Evolutionary conservation across 2,888 invertebrate genomes (phyloP).

Genomic region (Drosophila pegasa): DNA sequence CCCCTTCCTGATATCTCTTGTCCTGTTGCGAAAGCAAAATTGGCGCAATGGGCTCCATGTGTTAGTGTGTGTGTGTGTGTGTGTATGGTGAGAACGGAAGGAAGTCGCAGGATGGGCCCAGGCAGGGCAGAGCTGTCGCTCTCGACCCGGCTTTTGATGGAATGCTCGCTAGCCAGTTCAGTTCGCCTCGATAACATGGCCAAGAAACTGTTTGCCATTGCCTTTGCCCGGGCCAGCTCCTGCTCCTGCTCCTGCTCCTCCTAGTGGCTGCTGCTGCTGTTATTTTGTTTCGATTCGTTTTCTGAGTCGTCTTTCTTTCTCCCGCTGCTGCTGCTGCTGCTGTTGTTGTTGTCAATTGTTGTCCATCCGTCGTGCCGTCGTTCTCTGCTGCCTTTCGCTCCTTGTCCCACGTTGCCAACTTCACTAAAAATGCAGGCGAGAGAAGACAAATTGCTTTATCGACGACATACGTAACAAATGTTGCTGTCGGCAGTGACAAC

Average conservation of each 20-base stretch:
- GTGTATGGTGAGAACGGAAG: constrained; percentile 63
- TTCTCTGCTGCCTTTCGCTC: constrained; percentile 3
- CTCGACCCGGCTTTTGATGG: constrained; percentile 58
- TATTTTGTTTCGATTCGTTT: constrained; percentile 47
- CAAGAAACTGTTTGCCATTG: constrained; percentile 77
- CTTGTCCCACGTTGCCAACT: constrained; percentile 52
- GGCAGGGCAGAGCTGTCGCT: constrained; percentile 13
- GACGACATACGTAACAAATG: constrained; percentile 80
- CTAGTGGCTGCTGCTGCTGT: constrained; percentile 21
- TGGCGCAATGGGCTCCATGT: constrained; percentile 61
- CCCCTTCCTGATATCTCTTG: constrained; percentile 28
- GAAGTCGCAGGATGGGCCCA: constrained; percentile 60
- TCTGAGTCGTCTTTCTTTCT: constrained; percentile 31
- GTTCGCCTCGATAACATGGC: constrained; percentile 67
- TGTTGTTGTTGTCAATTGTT: constrained; percentile 76
- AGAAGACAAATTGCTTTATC: constrained; percentile 80
- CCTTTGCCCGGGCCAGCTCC: constrained; percentile 11
- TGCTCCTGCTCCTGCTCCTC: too few relatives aligned
- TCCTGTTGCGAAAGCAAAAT: constrained; percentile 70
- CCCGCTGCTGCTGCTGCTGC: constrained; percentile 9
- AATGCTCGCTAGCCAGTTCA: constrained; percentile 37
- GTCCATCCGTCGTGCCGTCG: constrained; percentile 33
- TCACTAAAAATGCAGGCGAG: constrained; percentile 70
- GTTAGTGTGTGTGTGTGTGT: constrained; percentile 9
- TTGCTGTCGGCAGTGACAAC: constrained; percentile 80